phyloP scores from a whole-genome alignment of 2,888 invertebrate genomes.

The Xanthia togata region DNA sequence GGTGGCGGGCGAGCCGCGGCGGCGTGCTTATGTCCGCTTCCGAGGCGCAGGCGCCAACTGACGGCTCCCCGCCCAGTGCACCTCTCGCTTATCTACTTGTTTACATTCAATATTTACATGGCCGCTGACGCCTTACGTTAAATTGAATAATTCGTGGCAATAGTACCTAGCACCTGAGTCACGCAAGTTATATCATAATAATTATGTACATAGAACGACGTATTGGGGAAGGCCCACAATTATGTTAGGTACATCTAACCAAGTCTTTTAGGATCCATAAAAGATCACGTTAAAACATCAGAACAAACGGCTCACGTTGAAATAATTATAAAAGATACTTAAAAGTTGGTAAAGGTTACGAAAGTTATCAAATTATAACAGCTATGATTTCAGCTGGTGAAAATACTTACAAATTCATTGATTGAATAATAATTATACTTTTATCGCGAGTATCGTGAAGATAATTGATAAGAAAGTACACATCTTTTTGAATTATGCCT shows the following conservation, averaged over 20 bases:
- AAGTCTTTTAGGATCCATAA: neutral
- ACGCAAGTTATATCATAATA: slow-evolving; percentile 40
- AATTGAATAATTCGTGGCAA: slow-evolving; percentile 64
- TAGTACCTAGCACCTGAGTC: slow-evolving; percentile 61
- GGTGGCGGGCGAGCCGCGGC: slow-evolving; percentile 68
- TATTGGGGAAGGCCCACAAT: slow-evolving; percentile 46
- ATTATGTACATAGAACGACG: slow-evolving; percentile 23
- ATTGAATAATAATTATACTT: neutral
- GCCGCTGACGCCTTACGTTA: slow-evolving; percentile 77
- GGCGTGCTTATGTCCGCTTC: slow-evolving; percentile 74
- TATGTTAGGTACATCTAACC: neutral
- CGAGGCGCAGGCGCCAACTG: slow-evolving; percentile 87
- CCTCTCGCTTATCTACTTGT: slow-evolving; percentile 80
- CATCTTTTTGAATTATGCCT: neutral
- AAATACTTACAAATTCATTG: neutral
- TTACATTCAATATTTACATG: slow-evolving; percentile 81
- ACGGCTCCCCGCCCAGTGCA: slow-evolving; percentile 71
- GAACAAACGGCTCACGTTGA: neutral
- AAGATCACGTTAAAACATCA: neutral
- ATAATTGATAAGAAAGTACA: neutral
- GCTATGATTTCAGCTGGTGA: slow-evolving; percentile 13
- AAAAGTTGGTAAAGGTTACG: slow-evolving; percentile 18
- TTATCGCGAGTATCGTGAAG: neutral
- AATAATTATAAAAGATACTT: slow-evolving; percentile 1
- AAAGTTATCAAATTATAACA: neutral